Evolutionary conservation across 1,140 invertebrate species (phyloP).

Genomic region (Anadara kagoshimensis): DNA sequence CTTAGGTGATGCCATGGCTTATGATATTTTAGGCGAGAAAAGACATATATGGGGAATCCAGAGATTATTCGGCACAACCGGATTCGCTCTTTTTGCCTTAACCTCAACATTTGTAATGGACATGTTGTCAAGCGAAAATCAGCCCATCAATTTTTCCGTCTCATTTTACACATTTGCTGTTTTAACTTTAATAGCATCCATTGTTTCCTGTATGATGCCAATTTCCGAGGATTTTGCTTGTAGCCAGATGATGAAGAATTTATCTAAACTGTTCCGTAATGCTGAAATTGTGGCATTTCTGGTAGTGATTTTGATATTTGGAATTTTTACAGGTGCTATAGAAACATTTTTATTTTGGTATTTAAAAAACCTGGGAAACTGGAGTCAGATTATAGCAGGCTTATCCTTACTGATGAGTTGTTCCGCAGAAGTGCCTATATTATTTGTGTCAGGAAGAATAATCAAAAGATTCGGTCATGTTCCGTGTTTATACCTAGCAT

Average conservation of each 20-base stretch:
- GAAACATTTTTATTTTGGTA: conserved; percentile 94
- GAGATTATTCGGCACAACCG: conserved; percentile 55
- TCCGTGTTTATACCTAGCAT: conserved; percentile 86
- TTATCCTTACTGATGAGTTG: conserved; percentile 86
- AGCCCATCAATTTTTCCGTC: conserved; percentile 47
- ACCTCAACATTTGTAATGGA: conserved; percentile 63
- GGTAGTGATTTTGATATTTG: conserved; percentile 86
- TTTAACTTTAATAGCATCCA: conserved; percentile 41
- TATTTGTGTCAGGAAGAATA: conserved; percentile 85
- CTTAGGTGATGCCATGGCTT: conserved; percentile 53
- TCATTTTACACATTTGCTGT: conserved; percentile 61
- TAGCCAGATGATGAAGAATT: conserved; percentile 49
- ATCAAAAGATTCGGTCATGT: conserved; percentile 88
- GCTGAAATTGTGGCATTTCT: conserved; percentile 73
- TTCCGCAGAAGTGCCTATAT: conserved; percentile 87
- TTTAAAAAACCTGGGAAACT: conserved; percentile 79
- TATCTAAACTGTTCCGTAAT: conserved; percentile 42
- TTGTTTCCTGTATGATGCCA: conserved; percentile 48
- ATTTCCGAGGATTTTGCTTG: conserved; percentile 50
- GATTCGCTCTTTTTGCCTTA: conserved; percentile 54
- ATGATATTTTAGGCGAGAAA: conserved; percentile 48
- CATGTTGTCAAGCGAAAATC: conserved; percentile 24
- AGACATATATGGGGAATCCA: conserved; percentile 45
- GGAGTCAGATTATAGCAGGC: conserved; percentile 88
- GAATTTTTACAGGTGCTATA: conserved; percentile 88